Conservation (phyloP, 2,797 vertebrate species). For the Choloepus didactylus region DNA sequence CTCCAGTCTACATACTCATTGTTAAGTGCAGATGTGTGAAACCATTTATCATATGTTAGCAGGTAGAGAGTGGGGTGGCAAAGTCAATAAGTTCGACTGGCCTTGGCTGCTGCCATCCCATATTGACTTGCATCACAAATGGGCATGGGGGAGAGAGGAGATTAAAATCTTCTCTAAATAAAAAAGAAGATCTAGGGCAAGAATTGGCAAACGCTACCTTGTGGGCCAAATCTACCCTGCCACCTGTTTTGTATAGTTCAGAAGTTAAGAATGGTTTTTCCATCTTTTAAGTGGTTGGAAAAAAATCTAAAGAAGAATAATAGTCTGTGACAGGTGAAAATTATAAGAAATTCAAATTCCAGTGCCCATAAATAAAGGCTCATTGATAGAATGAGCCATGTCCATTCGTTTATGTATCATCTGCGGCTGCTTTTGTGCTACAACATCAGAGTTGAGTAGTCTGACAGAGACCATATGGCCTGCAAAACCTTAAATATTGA, state of each 20-base stretch:
- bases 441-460: neutral
- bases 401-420: neutral
- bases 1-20: neutral
- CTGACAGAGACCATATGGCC: constrained; percentile 22
- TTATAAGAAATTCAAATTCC: constrained; percentile 32
- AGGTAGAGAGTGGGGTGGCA: accelerated
- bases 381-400: constrained; percentile 9
- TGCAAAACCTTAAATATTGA: constrained; percentile 38
- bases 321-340: constrained; percentile 56
- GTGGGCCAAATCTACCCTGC: neutral
- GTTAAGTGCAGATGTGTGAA: neutral
- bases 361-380: constrained; percentile 55
- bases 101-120: neutral
- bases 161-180: neutral
- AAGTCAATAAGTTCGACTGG: neutral
- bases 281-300: constrained; percentile 14
- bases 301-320: neutral
- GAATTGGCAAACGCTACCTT: neutral
- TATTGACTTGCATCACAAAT: neutral
- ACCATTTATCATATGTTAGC: neutral
- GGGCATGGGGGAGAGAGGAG: neutral
- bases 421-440: neutral
- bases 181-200: neutral
- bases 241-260: neutral
- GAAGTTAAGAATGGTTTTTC: neutral